Conservation (phyloP, 2,888 invertebrate species). For the Papilio elwesi region DNA sequence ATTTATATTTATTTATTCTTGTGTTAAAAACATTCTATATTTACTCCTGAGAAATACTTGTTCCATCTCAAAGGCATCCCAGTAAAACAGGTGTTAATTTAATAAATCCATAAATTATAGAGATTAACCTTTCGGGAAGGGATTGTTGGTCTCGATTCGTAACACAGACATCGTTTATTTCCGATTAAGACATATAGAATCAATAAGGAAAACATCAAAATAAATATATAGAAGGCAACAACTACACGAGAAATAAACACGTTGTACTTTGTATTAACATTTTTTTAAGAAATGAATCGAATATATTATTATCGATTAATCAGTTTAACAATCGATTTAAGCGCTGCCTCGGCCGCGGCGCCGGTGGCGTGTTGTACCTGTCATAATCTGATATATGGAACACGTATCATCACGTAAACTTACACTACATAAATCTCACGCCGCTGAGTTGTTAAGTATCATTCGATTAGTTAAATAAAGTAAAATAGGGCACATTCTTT, state of each 20-base stretch:
- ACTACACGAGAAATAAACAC: conserved; percentile 15
- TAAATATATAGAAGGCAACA: conserved; percentile 20
- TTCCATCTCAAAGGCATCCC: no score
- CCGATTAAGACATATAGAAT: conserved; percentile 38
- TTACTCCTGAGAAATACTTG: no score
- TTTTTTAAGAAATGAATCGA: conserved; percentile 21
- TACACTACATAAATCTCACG: no score
- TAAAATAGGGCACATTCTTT: no score
- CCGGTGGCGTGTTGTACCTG: neutral
- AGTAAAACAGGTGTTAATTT: conserved; percentile 1
- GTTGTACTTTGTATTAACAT: conserved; percentile 9
- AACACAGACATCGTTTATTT: conserved; percentile 17
- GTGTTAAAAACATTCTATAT: no score
- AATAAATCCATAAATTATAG: conserved; percentile 18
- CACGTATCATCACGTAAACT: neutral
- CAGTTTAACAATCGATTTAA: conserved; percentile 11
- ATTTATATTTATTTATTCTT: no score
- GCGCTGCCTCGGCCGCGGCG: neutral
- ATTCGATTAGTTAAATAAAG: no score
- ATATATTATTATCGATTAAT: conserved; percentile 20
- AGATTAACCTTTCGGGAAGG: conserved; percentile 20
- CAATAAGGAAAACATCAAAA: conserved; percentile 37
- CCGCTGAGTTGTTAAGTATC: no score
- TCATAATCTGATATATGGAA: conserved; percentile 15
- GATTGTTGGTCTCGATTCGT: conserved; percentile 23